Conservation (phyloP, 2,113 vertebrate genomes). For the Columba janthina region DNA sequence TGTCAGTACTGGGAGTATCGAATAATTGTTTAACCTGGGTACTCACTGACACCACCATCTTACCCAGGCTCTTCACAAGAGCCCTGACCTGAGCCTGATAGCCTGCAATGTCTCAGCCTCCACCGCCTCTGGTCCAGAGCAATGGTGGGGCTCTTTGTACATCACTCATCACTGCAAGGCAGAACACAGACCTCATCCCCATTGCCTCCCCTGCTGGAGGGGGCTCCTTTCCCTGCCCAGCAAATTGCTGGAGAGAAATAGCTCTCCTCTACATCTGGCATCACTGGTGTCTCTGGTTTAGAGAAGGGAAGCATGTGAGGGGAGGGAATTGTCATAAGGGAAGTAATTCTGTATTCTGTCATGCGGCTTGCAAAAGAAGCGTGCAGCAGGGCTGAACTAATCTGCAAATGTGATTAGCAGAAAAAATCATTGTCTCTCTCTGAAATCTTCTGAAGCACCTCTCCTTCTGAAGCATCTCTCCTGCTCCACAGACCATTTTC, state of each 20-base stretch:
- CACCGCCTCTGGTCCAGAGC: not conserved
- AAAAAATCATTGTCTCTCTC: not conserved
- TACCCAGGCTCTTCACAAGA: not conserved
- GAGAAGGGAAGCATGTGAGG: not conserved
- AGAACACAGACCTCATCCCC: not conserved
- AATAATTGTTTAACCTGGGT: not conserved
- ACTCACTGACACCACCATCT: not conserved
- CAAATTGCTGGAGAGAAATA: not conserved
- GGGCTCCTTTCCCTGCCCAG: not conserved
- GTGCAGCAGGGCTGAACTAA: not conserved
- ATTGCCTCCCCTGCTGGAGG: not conserved
- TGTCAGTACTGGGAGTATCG: accelerated
- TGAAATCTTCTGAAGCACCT: not conserved
- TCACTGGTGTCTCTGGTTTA: not conserved
- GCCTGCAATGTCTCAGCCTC: not conserved
- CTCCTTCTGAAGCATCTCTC: not conserved
- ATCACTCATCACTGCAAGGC: accelerated
- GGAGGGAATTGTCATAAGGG: not conserved
- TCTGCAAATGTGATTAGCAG: not conserved
- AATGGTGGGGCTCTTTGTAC: not conserved
- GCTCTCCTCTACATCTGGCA: accelerated
- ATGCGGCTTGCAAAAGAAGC: not conserved
- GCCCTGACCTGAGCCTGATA: not conserved
- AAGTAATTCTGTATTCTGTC: not conserved
- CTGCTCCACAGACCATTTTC: not conserved